Evolutionary conservation across 2,888 invertebrate genomes (phyloP).

Genomic region (Meandrusa payeni): DNA sequence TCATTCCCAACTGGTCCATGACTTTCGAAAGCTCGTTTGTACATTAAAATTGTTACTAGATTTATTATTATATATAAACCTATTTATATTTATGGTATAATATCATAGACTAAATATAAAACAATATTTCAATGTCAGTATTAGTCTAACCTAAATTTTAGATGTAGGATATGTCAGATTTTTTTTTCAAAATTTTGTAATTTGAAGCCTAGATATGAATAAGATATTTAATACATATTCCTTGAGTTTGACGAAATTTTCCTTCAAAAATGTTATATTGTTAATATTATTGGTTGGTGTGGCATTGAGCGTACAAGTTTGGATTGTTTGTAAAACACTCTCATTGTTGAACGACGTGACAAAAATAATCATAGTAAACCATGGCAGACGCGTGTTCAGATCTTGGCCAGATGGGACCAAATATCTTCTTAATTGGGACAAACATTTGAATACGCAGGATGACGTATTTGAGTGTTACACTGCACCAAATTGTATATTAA

Average conservation of each 20-base stretch:
- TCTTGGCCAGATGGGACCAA: not conserved
- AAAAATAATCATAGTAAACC: conserved; percentile 16
- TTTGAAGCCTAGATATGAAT: conserved; percentile 14
- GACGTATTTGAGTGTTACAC: conserved; percentile 33
- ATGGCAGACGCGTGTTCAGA: conserved; percentile 8
- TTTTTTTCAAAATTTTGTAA: conserved; percentile 8
- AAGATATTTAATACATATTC: conserved; percentile 10
- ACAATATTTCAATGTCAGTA: too few species aligned
- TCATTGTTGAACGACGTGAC: conserved; percentile 13
- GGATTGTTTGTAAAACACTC: conserved; percentile 17
- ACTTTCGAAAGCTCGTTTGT: too few species aligned
- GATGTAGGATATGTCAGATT: too few species aligned
- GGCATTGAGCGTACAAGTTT: conserved; percentile 14
- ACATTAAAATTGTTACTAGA: too few species aligned
- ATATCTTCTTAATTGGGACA: conserved; percentile 17
- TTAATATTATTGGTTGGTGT: conserved; percentile 3
- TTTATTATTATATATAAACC: too few species aligned
- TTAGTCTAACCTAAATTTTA: too few species aligned
- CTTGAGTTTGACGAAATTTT: conserved; percentile 9
- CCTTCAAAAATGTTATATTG: conserved; percentile 10
- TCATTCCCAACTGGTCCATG: too few species aligned
- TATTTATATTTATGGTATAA: too few species aligned
- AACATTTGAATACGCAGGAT: conserved; percentile 23
- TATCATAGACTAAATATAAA: too few species aligned
- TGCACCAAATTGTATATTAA: conserved; percentile 41